Base-by-base conservation (phyloP, 2,888 invertebrate species). In the Belgica antarctica region DNA sequence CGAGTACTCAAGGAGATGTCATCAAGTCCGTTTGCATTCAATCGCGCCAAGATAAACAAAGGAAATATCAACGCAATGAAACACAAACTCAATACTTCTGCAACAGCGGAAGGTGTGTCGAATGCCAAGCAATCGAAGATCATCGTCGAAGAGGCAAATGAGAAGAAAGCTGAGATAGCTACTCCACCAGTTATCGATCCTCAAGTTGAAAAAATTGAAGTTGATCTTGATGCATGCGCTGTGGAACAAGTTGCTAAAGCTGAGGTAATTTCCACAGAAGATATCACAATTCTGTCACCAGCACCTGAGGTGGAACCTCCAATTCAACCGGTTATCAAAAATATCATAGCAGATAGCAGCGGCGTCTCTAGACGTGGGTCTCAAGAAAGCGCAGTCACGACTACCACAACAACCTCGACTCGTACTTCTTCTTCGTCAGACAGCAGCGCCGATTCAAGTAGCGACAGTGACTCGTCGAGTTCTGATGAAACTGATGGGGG, bases 401-500 rank as follows among this genome's bases (percentile, higher is more conserved):
- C 79, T 72, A 79, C 79, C 3, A 78, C 79, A 72, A 79, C 79
- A 1, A 74, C 73, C 52, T 75, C 75, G 17, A 74, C 75, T n/a
- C 47, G 19, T 1, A 34, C 52, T 17, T 28, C 68, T 15, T 47
- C 68, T 1, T 68, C 68, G 15, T 57, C 57, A 10, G 47, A 47
- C 8, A 73, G 75, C 1, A 74, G 74, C 22, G 74, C 74, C 77
- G 82, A 81, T 72, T 81, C 81, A 24, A 78, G 80, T 24, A 81
- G 82, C 27, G 81, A 81, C 65, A 85, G 85, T 31, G 85, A 85
- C 73, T 85, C 85, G 7, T 83, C 84, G 15, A 83, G 84, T 1
- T 78, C 80, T 0, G 82, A 82, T 52, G 63, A 63, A 17, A 65
- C 66, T 66, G 71, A 71, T 52, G 61, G 24, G 7, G 31, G 22